Evolutionary conservation across 1,140 invertebrate species (phyloP).

Genomic region (Vollenhovia emeryi): DNA sequence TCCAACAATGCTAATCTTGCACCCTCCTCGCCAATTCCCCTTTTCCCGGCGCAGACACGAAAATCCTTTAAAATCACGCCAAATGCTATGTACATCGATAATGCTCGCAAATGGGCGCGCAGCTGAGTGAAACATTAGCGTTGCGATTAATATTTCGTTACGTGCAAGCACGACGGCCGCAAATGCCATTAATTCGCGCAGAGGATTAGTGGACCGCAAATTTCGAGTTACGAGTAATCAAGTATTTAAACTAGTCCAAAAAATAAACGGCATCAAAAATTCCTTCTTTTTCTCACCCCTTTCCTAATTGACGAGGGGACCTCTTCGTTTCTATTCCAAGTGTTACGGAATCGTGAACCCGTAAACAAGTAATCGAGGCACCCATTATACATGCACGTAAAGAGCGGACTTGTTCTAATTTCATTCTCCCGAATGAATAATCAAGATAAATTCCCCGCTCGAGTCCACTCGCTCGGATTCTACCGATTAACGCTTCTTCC

Average conservation of each 20-base stretch:
- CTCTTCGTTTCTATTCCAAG: background rate
- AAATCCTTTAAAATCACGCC: slow-evolving; percentile 65
- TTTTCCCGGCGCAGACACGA: slow-evolving; percentile 17
- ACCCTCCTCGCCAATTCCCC: slow-evolving; percentile 21
- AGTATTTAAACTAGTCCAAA: slow-evolving; percentile 27
- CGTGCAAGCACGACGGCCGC: slow-evolving; percentile 32
- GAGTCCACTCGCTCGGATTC: background rate
- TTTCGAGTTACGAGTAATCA: slow-evolving; percentile 16
- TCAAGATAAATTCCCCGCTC: background rate
- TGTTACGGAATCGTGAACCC: background rate
- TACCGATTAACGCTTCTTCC: slow-evolving; percentile 1
- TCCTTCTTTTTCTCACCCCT: background rate
- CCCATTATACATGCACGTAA: too few relatives aligned
- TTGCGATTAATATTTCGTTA: slow-evolving; percentile 60
- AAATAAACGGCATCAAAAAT: background rate
- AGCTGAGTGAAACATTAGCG: slow-evolving; percentile 54
- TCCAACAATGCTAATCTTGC: slow-evolving; percentile 69
- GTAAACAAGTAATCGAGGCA: background rate
- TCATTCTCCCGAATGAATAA: background rate
- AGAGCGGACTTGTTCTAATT: too few relatives aligned
- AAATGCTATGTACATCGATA: slow-evolving; percentile 49
- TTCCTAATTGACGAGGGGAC: background rate
- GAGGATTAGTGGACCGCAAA: slow-evolving; percentile 33
- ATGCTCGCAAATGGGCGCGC: slow-evolving; percentile 53
- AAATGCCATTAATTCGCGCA: slow-evolving; percentile 59